Conservation (phyloP, 2,888 invertebrate genomes). For the Strigamia crassipes region DNA sequence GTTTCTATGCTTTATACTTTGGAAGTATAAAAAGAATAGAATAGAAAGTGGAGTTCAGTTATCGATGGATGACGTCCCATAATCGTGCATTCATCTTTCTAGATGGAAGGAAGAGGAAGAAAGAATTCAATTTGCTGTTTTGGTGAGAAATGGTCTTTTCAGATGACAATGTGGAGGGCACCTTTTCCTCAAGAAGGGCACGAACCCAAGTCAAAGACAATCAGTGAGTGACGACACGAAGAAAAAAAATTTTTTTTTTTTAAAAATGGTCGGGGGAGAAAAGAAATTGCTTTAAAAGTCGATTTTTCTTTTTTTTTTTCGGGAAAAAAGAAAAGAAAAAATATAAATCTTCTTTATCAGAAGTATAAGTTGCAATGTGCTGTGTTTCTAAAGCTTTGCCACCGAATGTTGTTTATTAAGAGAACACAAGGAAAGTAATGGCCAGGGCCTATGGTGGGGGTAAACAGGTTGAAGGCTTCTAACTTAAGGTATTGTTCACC, state of each 20-base stretch:
- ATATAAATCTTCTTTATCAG: not conserved
- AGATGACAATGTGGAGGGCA: not conserved
- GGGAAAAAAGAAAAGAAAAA: too few species aligned
- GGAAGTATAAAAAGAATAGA: not conserved
- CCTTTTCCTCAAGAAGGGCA: not conserved
- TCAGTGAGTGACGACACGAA: not conserved
- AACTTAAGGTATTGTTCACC: too few species aligned
- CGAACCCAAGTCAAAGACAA: constrained; percentile 11
- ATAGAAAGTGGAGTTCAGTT: not conserved
- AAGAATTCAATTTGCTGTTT: constrained; percentile 32
- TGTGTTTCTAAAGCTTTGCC: too few species aligned
- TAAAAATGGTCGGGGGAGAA: not conserved
- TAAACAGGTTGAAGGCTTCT: too few species aligned
- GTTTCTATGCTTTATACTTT: not conserved
- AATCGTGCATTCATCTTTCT: constrained; percentile 34
- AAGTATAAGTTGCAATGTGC: too few species aligned
- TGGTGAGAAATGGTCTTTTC: constrained; percentile 24
- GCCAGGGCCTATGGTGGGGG: too few species aligned
- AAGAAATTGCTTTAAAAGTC: not conserved
- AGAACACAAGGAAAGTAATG: too few species aligned
- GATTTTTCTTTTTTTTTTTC: not conserved
- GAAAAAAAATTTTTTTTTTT: too few species aligned
- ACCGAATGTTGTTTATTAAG: too few species aligned
- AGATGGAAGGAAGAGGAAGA: constrained; percentile 33
- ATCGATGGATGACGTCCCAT: constrained; percentile 25